phyloP scores from a whole-genome alignment of 2,888 invertebrate species.

The Bimastos eiseni region DNA sequence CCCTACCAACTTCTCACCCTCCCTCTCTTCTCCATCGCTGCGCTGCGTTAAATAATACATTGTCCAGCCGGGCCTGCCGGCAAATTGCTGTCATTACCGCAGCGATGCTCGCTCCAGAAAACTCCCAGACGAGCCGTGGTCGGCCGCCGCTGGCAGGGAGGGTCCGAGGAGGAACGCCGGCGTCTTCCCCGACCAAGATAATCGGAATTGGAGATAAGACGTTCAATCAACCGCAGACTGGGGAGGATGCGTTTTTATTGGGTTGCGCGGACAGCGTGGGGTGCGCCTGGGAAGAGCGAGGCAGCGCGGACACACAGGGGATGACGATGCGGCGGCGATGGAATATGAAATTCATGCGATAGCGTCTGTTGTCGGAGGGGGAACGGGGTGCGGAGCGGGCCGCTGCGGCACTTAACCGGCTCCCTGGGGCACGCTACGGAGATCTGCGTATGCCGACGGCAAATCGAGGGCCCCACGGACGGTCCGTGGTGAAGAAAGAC shows the following conservation, averaged over 20 bases:
- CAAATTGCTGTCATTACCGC: conserved; percentile 1
- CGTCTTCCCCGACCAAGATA: background rate
- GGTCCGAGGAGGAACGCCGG: background rate
- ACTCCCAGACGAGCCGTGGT: background rate
- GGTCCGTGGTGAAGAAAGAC: background rate
- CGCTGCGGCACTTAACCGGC: background rate
- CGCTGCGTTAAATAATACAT: conserved; percentile 1
- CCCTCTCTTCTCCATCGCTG: background rate
- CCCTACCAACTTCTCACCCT: background rate
- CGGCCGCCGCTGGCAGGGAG: background rate
- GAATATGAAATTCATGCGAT: background rate
- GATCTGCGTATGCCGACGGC: no score
- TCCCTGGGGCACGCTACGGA: background rate
- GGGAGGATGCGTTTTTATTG: background rate
- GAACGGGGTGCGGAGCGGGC: background rate
- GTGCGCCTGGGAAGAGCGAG: background rate
- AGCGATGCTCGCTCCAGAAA: background rate
- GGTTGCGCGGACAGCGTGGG: background rate
- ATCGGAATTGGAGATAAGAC: conserved; percentile 13
- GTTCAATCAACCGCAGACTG: background rate
- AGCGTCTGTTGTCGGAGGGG: background rate
- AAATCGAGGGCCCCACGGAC: background rate
- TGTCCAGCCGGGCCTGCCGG: background rate
- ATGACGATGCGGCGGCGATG: background rate
- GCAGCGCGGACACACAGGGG: background rate